Base-by-base conservation (phyloP, 2,888 invertebrate genomes). In the Sphecodes monilicornis region DNA sequence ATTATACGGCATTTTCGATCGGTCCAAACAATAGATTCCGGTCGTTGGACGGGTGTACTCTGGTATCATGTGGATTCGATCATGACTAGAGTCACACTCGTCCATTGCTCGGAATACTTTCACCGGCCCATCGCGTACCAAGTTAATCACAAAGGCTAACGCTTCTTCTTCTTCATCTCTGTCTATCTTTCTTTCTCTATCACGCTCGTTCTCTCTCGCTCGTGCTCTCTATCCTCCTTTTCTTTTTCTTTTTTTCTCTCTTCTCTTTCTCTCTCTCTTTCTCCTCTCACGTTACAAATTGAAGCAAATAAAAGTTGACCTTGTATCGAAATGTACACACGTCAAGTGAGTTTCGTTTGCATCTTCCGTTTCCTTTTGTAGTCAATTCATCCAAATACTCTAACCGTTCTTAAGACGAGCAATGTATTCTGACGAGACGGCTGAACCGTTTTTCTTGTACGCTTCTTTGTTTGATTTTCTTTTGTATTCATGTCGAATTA, bases 61-160 rank as follows among this genome's bases (percentile, higher is more conserved):
- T 94, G 83, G 93, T 93, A 89, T 94, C 94, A 93, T 93, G 93
- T 92, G 74, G 81, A 88, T 89, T 90, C 81, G 84, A 90, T 93
- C 93, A 93, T 93, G 93, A 93, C 93, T 93, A 93, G 93, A 93
- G 94, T 92, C 91, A 93, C 94, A 93, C 93, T 93, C 94, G 93
- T 93, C 93, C 93, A 93, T 84, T 87, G 92, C 90, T 90, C 85
- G 92, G 87, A 91, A 90, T 85, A 88, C 80, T 84, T 80, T 82
- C 87, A 86, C 86, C 91, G 78, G 66, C 79, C 82, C 80, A 57
- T 74, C 70, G 75, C 74, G 77, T 73, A 83, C 73, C 60, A 68
- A 80, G 46, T 80, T 54, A 69, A 82, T 88, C 84, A 79, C 83
- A 86, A 82, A 82, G 82, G 43, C 83, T 82, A 77, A 81, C 82